Base-by-base conservation (phyloP, 2,888 invertebrate genomes). In the Heteromyza rotundicornis region DNA sequence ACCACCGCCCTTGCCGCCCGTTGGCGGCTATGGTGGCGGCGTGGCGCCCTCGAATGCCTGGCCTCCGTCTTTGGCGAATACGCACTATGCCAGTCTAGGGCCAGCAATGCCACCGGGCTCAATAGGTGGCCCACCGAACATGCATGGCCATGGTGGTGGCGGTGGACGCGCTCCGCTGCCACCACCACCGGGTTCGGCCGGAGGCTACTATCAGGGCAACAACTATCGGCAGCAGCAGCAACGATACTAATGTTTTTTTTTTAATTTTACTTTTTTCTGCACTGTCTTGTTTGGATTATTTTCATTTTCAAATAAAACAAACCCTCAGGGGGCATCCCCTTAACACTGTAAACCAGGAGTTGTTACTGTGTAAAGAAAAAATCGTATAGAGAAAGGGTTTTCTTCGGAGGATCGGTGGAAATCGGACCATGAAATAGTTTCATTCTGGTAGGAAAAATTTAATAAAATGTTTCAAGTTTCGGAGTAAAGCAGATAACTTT, bases 51-150 rank as follows among this genome's bases (percentile, higher is more conserved):
- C 59, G 23, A 70, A 67, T 12, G 58, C 68, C 8, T 74, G 73
- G 73, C 32, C 32, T 2, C 49, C 57, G n/a, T 50, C 51, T 51
- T 66, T 72, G 24, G 70, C 69, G 49, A 65, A 67, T 0, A 60
- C 70, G 10, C 75, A 74, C 27, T 74, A 72, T 36, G n/a, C n/a
- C n/a, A n/a, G n/a, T n/a, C n/a, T n/a, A n/a, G 22, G 52, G 1
- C 40, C 64, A 1, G 60, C 70, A 3, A 67, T 70, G 0, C 70
- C 72, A 2, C 67, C 73, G 3, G 64, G 53, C 17, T 2, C 49
- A 49, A 1, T 12, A 5, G 20, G 20, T n/a, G 19, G 32, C 7
- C 52, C 52, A n/a, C 71, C 72, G 27, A 47, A 19, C 32, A 23
- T 27, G 7, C 36, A 16, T n/a, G 14, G 3, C n/a, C 14, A 51